Evolutionary conservation across 2,797 vertebrate species (phyloP).

Genomic region (Tokudaia muenninki): DNA sequence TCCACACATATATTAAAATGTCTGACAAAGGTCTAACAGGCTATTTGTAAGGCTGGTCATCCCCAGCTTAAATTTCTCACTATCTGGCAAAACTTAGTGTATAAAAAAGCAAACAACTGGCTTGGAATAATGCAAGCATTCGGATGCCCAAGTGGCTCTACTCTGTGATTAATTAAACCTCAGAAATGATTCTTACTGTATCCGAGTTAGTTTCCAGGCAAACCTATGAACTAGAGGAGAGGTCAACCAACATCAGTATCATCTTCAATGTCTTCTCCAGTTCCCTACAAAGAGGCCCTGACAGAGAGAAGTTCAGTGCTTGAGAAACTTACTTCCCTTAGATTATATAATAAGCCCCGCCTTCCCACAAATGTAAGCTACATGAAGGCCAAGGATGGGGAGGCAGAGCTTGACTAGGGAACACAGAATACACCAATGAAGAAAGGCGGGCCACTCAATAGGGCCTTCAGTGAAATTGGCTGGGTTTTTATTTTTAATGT

Average conservation of each 20-base stretch:
- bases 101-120: conserved; percentile 30
- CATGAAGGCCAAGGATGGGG: not conserved
- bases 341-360: not conserved
- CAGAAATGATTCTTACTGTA: conserved; percentile 17
- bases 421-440: not conserved
- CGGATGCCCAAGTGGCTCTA: conserved; percentile 8
- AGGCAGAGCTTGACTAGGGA: not conserved
- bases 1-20: not conserved
- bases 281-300: not conserved
- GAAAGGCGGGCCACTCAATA: not conserved
- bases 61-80: not conserved
- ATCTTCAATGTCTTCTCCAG: conserved; percentile 20
- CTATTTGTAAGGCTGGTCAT: not conserved
- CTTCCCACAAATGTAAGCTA: not conserved
- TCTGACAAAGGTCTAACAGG: not conserved
- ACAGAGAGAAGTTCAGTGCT: not conserved
- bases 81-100: not conserved
- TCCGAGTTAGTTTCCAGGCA: not conserved
- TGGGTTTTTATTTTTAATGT: not conserved
- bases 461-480: not conserved
- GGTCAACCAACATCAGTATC: not conserved
- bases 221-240: not conserved
- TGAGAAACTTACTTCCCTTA: not conserved
- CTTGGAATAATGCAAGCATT: conserved; percentile 9
- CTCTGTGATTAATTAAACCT: conserved; percentile 35